A percentile compares a stretch with the other conserved stretches of the same genome.
These are phyloP conservation scores for Alaudala cheleensis DNA, from an alignment of 2,113 vertebrate species.

Conservation along the genomic window DNA sequence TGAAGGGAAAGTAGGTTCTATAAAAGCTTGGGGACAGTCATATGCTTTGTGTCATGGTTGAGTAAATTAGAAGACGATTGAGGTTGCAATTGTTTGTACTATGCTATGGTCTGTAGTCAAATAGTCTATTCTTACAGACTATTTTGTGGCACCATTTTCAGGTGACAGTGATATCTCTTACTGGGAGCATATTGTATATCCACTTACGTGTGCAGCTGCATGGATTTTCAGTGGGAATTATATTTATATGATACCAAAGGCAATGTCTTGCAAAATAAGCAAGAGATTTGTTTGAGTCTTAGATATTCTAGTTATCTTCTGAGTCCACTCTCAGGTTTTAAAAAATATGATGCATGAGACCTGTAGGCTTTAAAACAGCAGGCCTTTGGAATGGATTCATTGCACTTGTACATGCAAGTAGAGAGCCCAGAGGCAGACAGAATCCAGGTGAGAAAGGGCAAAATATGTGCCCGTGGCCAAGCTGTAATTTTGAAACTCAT, in stretches of 20 bases:
- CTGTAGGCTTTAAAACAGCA: not conserved
- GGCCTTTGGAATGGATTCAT: not conserved
- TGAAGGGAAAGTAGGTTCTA: constrained; percentile 92
- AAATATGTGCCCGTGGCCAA: not conserved
- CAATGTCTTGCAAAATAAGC: not conserved
- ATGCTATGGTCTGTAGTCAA: not conserved
- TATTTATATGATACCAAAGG: not conserved
- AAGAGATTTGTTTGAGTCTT: not conserved
- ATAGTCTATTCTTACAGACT: not conserved
- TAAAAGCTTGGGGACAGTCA: not conserved
- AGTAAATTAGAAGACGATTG: not conserved
- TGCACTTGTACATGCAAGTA: rapidly evolving
- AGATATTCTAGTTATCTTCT: not conserved
- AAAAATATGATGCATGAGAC: not conserved
- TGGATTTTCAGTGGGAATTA: not conserved
- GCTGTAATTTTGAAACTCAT: not conserved
- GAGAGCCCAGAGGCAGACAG: not conserved
- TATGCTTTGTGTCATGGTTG: not conserved
- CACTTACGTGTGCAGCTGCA: not conserved
- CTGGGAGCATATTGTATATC: not conserved
- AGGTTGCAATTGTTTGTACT: not conserved
- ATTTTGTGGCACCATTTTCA: not conserved
- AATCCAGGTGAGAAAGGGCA: not conserved
- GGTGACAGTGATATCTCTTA: not conserved
- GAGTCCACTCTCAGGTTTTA: not conserved